A percentile compares a stretch with the other conserved stretches of the same genome.
phyloP scores from a whole-genome alignment of 2,888 invertebrate genomes.

The Pterobdella sp. region DNA sequence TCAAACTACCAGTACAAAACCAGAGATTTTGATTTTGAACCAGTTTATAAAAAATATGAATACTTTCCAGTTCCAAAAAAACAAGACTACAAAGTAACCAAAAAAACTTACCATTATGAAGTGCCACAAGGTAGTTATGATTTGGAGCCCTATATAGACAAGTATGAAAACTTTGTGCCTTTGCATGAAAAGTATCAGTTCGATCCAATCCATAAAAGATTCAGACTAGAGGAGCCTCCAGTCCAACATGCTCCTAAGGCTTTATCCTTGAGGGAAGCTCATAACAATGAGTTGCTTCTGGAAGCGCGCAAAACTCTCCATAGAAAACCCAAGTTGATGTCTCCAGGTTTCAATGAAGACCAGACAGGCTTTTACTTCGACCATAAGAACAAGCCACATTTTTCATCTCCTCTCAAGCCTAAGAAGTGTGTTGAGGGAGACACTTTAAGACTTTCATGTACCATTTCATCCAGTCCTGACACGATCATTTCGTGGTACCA shows the following conservation, averaged over 20 bases:
- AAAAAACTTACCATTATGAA: not conserved
- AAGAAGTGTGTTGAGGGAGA: slow-evolving; percentile 34
- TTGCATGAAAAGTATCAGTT: not conserved
- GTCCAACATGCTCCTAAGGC: not conserved
- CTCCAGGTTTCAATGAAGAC: not conserved
- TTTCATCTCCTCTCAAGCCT: slow-evolving; percentile 35
- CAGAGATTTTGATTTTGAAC: not conserved
- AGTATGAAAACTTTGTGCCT: slow-evolving; percentile 6
- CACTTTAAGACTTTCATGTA: slow-evolving; percentile 36
- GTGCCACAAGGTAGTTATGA: not conserved
- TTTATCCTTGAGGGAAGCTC: not conserved
- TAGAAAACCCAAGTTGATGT: not conserved
- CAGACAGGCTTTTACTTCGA: not conserved
- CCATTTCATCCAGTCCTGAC: slow-evolving; percentile 35
- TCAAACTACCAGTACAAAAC: not conserved
- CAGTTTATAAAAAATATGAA: slow-evolving; percentile 2
- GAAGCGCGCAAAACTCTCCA: slow-evolving; percentile 16
- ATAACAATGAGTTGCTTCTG: slow-evolving; percentile 19
- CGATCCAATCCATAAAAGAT: not conserved
- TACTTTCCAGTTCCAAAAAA: not conserved
- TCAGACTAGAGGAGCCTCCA: not conserved
- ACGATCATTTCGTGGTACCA: slow-evolving; percentile 37
- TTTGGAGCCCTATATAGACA: not conserved
- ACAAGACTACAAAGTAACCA: not conserved
- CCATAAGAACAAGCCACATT: slow-evolving; percentile 31